Conservation (phyloP, 2,888 invertebrate species). For the Megalurothrips usitatus region DNA sequence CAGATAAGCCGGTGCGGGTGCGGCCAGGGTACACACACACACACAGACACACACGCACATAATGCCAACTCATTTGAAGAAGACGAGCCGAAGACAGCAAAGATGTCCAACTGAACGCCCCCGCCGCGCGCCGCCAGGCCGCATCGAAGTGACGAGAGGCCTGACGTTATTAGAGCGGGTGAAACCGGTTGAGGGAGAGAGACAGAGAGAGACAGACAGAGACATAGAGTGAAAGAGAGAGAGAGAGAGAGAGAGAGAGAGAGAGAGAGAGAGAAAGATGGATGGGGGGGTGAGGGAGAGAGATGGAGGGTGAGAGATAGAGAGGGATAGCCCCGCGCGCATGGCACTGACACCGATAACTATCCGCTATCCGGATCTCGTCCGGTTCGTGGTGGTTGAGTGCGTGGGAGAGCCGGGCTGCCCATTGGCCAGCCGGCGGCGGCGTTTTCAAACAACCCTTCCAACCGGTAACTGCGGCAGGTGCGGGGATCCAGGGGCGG, state of each 20-base stretch:
- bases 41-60: too few species aligned
- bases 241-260: neutral
- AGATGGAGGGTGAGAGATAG: too few species aligned
- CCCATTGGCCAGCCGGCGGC: too few species aligned
- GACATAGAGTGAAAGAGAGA: neutral
- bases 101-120: neutral
- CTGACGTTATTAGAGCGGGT: neutral
- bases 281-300: too few species aligned
- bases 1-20: neutral
- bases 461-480: too few species aligned
- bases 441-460: too few species aligned
- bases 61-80: neutral
- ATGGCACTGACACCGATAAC: too few species aligned
- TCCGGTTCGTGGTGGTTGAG: too few species aligned
- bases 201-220: neutral
- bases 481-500: too few species aligned
- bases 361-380: too few species aligned
- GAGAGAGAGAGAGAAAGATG: neutral
- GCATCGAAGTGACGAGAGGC: too few species aligned
- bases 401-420: too few species aligned
- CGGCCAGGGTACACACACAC: neutral
- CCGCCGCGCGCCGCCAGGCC: neutral
- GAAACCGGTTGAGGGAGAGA: neutral
- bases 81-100: neutral
- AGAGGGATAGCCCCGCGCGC: neutral